Evolutionary conservation across 2,797 vertebrate species (phyloP), one percentile per base, ranked within the genome.

Genomic region (Malacoctenus gilli): DNA sequence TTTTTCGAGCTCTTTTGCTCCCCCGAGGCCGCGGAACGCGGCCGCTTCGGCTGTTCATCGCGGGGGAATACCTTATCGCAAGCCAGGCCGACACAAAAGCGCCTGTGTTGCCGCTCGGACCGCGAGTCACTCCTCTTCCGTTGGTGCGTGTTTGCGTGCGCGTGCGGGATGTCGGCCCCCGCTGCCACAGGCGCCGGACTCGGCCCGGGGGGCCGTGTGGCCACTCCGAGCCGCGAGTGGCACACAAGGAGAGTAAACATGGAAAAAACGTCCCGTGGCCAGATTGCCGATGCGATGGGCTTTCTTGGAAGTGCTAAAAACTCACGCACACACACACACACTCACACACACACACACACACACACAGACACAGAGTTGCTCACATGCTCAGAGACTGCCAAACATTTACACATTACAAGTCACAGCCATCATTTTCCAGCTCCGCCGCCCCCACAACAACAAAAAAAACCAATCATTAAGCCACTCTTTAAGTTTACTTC

Each of bases 231-330:
- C 11, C 23, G 18, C 14, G 11, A 36, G 36, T 1, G 2, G 14
- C 25, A 61, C 18, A 38, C 2, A 66, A 25, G 30, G 19, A n/a
- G 50, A 46, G 22, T 67, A 60, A 59, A 43, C 20, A 71, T 35
- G 20, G n/a, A n/a, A n/a, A 7, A 21, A 61, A 58, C 16, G 32
- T 49, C 71, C 66, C 0, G 5, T 44, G 44, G 72, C 42, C 10
- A 51, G 37, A 51, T 20, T 42, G 18, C 55, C 67, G 41, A 48
- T 35, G 20, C 2, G 18, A 59, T 25, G 30, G 53, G 46, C 18
- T 61, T 79, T 82, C 68, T 77, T 56, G 35, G 68, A 82, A 77
- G 57, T 20, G 28, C 8, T 30, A 31, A 42, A 57, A 69, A 50
- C 25, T 12, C 8, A 49, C 11, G 23, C 10, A 18, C 51, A 58